Evolutionary conservation across 2,797 vertebrate species (phyloP).

Genomic region (Martes flavigula): DNA sequence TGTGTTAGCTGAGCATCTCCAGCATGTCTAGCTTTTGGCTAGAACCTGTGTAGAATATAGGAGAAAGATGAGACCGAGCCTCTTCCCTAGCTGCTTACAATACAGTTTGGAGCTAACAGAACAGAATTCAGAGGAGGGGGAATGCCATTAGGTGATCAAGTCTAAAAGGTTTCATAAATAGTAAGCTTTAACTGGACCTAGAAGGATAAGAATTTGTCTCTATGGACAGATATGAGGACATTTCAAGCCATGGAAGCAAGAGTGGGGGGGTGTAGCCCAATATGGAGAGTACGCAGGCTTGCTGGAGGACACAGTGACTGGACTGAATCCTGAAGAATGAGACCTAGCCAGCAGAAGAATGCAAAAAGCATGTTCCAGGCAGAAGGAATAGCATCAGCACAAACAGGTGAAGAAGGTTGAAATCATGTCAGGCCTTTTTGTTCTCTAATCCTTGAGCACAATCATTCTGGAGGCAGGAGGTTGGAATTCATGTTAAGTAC

Average conservation of each 20-base stretch:
- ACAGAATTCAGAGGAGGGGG: conserved; percentile 1
- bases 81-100: not conserved
- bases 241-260: not conserved
- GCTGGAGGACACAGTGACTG: not conserved
- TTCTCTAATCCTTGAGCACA: not conserved
- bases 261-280: not conserved
- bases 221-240: not conserved
- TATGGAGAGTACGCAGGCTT: not conserved
- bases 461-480: not conserved
- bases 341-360: not conserved
- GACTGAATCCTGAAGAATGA: not conserved
- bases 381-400: not conserved
- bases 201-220: conserved; percentile 20
- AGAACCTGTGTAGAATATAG: not conserved
- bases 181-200: conserved; percentile 10
- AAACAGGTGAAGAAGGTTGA: not conserved
- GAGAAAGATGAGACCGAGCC: not conserved
- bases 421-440: not conserved
- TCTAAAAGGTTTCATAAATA: not conserved
- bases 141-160: not conserved
- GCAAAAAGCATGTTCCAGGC: not conserved
- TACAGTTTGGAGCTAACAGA: not conserved
- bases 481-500: not conserved
- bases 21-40: not conserved
- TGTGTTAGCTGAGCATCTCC: not conserved